phyloP scores from a whole-genome alignment of 1,140 invertebrate genomes.

The Trissolcus basalis region DNA sequence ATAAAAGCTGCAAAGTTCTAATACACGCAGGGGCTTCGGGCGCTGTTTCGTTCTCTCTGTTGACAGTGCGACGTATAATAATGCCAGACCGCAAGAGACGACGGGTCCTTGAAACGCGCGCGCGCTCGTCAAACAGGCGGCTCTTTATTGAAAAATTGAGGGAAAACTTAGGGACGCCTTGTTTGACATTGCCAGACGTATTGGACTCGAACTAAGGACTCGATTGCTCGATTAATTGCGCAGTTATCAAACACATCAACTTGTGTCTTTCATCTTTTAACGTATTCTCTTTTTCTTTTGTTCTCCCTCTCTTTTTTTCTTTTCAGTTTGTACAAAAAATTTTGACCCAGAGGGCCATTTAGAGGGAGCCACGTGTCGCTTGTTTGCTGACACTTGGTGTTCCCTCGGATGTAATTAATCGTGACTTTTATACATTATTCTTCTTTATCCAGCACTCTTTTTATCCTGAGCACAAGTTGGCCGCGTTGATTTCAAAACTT shows the following conservation, averaged over 20 bases:
- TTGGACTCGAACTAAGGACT: conserved; percentile 17
- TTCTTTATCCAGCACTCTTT: conserved; percentile 49
- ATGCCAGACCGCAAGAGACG: conserved; percentile 34
- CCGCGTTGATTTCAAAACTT: too few species aligned
- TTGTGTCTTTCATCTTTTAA: neutral
- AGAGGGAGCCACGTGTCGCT: neutral
- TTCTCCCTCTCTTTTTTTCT: conserved; percentile 4
- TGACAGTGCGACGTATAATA: conserved; percentile 28
- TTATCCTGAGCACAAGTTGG: conserved; percentile 14
- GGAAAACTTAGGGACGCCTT: neutral
- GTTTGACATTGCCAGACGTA: conserved; percentile 20
- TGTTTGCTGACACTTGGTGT: conserved; percentile 13
- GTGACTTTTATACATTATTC: conserved; percentile 52
- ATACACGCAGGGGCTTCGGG: conserved; percentile 29
- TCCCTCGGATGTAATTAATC: neutral
- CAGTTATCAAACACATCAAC: neutral
- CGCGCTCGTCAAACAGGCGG: conserved; percentile 18
- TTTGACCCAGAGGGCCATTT: conserved; percentile 1
- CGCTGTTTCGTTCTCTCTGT: conserved; percentile 38
- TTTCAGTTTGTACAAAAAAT: conserved; percentile 14
- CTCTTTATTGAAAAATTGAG: conserved; percentile 31
- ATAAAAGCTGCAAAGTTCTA: conserved; percentile 16
- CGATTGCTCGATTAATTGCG: conserved; percentile 5
- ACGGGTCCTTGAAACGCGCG: conserved; percentile 24
- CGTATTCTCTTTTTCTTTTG: neutral